phyloP scores from a whole-genome alignment of 2,113 vertebrate species.

The Lathamus discolor region DNA sequence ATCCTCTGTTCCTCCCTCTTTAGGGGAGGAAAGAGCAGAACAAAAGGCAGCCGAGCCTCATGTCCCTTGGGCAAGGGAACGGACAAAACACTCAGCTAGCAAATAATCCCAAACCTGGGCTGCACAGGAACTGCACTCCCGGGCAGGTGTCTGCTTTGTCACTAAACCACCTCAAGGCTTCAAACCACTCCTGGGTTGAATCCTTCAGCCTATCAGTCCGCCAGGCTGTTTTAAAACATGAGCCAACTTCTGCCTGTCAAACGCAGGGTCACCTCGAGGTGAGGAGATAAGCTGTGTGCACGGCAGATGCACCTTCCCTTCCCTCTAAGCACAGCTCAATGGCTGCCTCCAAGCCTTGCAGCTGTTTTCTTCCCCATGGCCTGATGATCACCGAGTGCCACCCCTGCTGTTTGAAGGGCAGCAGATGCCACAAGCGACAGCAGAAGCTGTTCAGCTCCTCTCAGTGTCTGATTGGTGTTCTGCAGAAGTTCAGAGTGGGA shows the following conservation, averaged over 20 bases:
- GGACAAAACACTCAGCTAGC: slow-evolving; percentile 14
- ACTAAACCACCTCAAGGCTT: background rate
- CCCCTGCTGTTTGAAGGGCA: background rate
- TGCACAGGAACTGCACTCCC: slow-evolving; percentile 5
- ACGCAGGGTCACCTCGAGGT: background rate
- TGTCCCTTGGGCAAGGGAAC: slow-evolving; percentile 42
- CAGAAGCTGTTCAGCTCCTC: background rate
- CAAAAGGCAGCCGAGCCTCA: slow-evolving; percentile 34
- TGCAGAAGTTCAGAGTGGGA: background rate
- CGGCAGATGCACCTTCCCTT: background rate
- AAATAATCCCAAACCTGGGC: slow-evolving; percentile 42
- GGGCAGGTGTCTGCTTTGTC: slow-evolving; percentile 40
- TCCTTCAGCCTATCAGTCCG: background rate
- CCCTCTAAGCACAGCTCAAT: background rate
- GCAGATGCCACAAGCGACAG: background rate
- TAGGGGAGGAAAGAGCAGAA: slow-evolving; percentile 62
- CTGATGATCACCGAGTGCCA: background rate
- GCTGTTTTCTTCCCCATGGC: background rate
- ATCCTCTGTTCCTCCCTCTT: slow-evolving; percentile 63
- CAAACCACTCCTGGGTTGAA: background rate
- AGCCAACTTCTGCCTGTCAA: background rate
- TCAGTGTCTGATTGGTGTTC: background rate
- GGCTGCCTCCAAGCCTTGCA: background rate
- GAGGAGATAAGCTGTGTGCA: background rate
- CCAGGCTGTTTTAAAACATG: background rate